These are phyloP conservation scores for Cydia strobilella DNA, from an alignment of 1,140 invertebrate species.

Conservation along the genomic window DNA sequence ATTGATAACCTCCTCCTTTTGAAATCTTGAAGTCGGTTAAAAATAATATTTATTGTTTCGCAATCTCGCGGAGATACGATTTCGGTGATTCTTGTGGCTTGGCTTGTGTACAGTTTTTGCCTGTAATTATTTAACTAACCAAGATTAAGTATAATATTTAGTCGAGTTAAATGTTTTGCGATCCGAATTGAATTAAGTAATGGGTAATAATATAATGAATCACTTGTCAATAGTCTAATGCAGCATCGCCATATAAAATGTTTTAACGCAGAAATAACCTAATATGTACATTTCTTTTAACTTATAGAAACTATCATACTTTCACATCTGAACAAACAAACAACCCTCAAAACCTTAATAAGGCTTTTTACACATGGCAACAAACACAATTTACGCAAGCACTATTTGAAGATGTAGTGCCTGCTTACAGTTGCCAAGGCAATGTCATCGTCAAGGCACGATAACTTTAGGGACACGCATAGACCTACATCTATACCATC, in stretches of 20 bases:
- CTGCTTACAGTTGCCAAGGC: background rate
- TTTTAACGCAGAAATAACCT: background rate
- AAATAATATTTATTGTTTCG: slow-evolving; percentile 20
- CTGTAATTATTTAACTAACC: background rate
- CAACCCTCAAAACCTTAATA: background rate
- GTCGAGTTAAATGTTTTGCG: background rate
- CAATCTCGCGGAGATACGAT: slow-evolving; percentile 2
- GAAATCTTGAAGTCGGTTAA: too few relatives aligned
- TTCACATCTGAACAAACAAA: too few relatives aligned
- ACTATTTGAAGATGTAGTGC: background rate
- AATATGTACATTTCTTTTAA: background rate
- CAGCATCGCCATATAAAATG: background rate
- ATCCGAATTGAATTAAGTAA: background rate
- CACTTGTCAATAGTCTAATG: too few relatives aligned
- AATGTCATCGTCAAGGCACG: background rate
- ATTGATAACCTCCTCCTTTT: too few relatives aligned
- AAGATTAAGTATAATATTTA: background rate
- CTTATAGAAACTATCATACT: background rate
- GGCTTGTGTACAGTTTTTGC: background rate
- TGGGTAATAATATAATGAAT: too few relatives aligned
- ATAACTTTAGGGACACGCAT: background rate
- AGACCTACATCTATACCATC: background rate
- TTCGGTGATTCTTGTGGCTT: slow-evolving; percentile 2
- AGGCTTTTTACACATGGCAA: background rate
- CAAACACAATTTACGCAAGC: background rate